phyloP scores from a whole-genome alignment of 2,797 vertebrate species.

The Pangasius djambal region DNA sequence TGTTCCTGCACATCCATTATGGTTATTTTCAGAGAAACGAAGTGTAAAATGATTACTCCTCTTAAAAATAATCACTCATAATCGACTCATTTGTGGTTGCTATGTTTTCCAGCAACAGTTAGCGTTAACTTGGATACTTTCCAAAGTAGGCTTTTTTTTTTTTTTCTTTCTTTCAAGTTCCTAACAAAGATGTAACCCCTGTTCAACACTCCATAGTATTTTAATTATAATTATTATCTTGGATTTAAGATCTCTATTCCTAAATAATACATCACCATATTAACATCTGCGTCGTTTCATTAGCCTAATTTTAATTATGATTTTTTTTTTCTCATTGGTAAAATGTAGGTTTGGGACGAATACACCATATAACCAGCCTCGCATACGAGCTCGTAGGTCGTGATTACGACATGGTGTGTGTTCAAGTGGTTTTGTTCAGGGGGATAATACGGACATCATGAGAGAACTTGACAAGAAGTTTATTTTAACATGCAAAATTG shows the following conservation, averaged over 20 bases:
- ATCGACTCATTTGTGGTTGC: constrained; percentile 48
- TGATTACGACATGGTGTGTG: background rate
- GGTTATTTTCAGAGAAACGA: constrained; percentile 61
- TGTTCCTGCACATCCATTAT: constrained; percentile 59
- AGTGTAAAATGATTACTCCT: constrained; percentile 62
- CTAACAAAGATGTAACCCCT: background rate
- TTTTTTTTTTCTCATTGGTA: background rate
- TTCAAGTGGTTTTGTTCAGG: too few species aligned
- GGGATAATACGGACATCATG: background rate
- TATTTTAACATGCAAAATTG: too few species aligned
- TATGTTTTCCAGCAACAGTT: constrained; percentile 39
- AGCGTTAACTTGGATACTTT: background rate
- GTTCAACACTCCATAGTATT: background rate
- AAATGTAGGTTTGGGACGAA: background rate
- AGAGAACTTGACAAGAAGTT: too few species aligned
- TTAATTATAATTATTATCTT: background rate
- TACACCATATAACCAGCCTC: background rate
- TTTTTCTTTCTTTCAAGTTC: background rate
- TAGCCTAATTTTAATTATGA: background rate
- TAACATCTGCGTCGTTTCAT: background rate
- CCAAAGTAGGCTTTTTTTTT: background rate
- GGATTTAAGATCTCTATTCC: background rate
- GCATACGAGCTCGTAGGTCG: background rate
- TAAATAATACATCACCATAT: background rate
- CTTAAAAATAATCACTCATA: constrained; percentile 52